Percentiles rank a stretch among this genome's conserved stretches.
phyloP scores from a whole-genome alignment of 2,113 vertebrate species.

The Zapornia atra region DNA sequence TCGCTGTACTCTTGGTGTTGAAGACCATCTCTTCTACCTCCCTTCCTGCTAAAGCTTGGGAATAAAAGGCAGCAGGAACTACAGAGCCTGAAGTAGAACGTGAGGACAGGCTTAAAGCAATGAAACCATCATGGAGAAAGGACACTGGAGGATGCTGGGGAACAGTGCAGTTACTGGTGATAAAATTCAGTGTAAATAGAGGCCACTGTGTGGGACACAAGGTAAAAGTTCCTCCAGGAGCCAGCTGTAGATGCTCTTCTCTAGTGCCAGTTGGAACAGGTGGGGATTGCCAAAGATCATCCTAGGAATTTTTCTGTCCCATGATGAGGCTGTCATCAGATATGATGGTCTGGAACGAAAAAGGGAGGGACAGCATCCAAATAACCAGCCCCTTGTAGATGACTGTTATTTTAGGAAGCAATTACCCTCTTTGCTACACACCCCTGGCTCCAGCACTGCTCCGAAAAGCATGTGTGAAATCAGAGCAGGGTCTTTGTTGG shows the following conservation, averaged over 20 bases:
- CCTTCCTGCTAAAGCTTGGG: background rate
- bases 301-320: background rate
- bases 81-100: background rate
- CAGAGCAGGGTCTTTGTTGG: background rate
- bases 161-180: background rate
- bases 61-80: background rate
- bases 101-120: background rate
- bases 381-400: background rate
- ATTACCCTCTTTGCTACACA: background rate
- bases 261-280: background rate
- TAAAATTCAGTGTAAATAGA: background rate
- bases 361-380: background rate
- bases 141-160: background rate
- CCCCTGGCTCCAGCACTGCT: background rate
- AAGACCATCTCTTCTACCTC: background rate
- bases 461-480: accelerated
- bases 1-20: background rate
- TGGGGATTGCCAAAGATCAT: background rate
- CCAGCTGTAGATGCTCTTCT: background rate
- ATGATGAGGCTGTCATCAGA: background rate
- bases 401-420: background rate
- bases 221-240: background rate
- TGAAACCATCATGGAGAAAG: background rate
- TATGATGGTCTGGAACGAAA: background rate
- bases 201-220: background rate